Evolutionary conservation across 64 coral and sea anemone species (phyloP), one percentile per base, ranked within the genome.

Genomic region (Dendronephthya gigantea): DNA sequence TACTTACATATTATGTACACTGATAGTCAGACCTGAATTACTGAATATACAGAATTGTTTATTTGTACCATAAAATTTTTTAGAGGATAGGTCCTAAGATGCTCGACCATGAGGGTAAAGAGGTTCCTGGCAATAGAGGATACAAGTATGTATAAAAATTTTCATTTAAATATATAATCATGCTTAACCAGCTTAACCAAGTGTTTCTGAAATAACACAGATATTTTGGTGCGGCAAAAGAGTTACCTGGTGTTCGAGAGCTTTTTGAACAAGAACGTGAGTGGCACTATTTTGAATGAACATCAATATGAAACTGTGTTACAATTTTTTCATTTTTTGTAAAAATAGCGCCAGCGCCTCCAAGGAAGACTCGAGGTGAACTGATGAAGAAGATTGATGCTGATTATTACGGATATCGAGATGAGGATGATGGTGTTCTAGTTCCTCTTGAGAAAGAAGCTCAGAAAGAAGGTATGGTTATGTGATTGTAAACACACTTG

Each of bases 241-340:
- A 98, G n/a, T 70, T 98, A 3, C 95, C 95, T 56, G 95, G 95
- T 22, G 95, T 98, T 16, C 91, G 95, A 51, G 95, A 98, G 82
- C 83, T 98, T 38, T 98, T 98, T 93, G 95, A 98, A 83, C 95
- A 98, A 88, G 95, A 98, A 62, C 95, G 95, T 98, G 90, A 98
- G 95, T 98, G 39, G 48, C 17, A 14, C 40, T 40, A 43, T 45
- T 43, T 5, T 87, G 23, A 28, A 40, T 10, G 11, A 43, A n/a
- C n/a, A n/a, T n/a, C n/a, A n/a, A n/a, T n/a, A n/a, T n/a, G n/a
- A n/a, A n/a, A n/a, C n/a, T n/a, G n/a, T n/a, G 2, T 83, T 2
- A 39, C 12, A 36, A 14, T 83, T 28, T 27, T 2, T 7, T 83
- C 12, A 30, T 83, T 27, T 83, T 28, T 83, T 27, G 37, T 81